Base-by-base conservation (phyloP, 2,797 vertebrate species). In the Anguilla obscura region DNA sequence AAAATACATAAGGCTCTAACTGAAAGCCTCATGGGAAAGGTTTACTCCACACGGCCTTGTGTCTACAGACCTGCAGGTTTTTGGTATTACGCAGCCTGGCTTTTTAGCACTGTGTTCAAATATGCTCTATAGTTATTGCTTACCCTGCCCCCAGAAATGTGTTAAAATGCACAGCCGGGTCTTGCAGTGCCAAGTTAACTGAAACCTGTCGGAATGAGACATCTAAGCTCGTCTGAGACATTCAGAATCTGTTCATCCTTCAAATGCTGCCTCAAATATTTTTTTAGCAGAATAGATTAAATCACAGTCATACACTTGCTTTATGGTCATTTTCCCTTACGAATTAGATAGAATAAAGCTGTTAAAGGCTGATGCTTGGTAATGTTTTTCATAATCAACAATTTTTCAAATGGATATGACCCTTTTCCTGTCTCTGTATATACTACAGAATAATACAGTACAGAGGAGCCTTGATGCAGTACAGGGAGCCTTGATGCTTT, bases 71-170 rank as follows among this genome's bases (percentile, higher is more conserved):
- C 40, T 66, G 40, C 8, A 54, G 85, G 85, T 76, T 33, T 83
- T 80, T 52, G 21, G 21, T 54, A 56, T 88, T 79, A 88, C 69
- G 52, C 30, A 48, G n/a, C 14, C 27, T 69, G 10, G 54, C 60
- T 71, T 40, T 87, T 58, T 60, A 66, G 45, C 86, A n/a, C 45
- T 83, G 60, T 86, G 45, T 86, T 54, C 50, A 86, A 86, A 86
- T 76, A 52, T 76, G 27, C 66, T 86, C 86, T 76, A 14, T 56
- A 60, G 76, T 36, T 85, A 88, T 82, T 83, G 85, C 85, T 86
- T 82, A 86, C 30, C 50, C 85, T 54, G 74, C 48, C 86, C 85
- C 45, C 54, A n/a, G 88, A 45, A 36, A n/a, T 27, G 18, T 56
- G 69, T 85, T 85, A 63, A 45, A 80, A 80, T 74, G 52, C 50